Evolutionary conservation across 1,140 invertebrate genomes (phyloP).

Genomic region (Drosophila parabipectinata): DNA sequence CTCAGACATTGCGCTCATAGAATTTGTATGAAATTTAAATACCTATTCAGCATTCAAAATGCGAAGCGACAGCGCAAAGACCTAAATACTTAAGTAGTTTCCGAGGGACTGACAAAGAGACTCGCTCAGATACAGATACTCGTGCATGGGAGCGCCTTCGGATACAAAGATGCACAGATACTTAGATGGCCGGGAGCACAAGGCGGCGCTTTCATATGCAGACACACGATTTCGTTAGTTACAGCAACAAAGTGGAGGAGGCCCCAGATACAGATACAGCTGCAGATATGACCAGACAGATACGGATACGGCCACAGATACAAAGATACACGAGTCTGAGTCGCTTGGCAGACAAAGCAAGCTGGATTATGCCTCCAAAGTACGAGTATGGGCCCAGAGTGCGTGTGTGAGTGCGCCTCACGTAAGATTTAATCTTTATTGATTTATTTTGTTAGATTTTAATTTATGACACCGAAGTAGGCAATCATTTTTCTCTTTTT

Average conservation of each 20-base stretch:
- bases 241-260: slow-evolving; percentile 65
- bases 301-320: slow-evolving; percentile 30
- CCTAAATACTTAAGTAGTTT: slow-evolving; percentile 83
- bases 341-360: slow-evolving; percentile 41
- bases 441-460: slow-evolving; percentile 83
- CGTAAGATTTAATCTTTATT: slow-evolving; percentile 82
- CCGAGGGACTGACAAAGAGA: slow-evolving; percentile 64
- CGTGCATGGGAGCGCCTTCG: slow-evolving; percentile 2
- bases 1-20: slow-evolving; percentile 70
- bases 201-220: slow-evolving; percentile 70
- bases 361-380: slow-evolving; percentile 70
- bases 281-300: slow-evolving; percentile 32
- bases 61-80: slow-evolving; percentile 78
- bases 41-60: slow-evolving; percentile 82
- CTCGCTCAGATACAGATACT: slow-evolving; percentile 28
- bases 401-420: slow-evolving; percentile 45
- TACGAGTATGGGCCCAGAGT: slow-evolving; percentile 14
- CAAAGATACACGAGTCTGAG: not conserved
- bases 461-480: slow-evolving; percentile 79
- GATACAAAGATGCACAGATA: slow-evolving; percentile 11
- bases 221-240: slow-evolving; percentile 72
- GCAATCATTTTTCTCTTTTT: slow-evolving; percentile 63
- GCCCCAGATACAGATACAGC: slow-evolving; percentile 52
- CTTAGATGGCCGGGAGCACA: slow-evolving; percentile 23
- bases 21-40: slow-evolving; percentile 83